Conservation (phyloP, 2,888 invertebrate genomes). For the Watsonalla binaria region DNA sequence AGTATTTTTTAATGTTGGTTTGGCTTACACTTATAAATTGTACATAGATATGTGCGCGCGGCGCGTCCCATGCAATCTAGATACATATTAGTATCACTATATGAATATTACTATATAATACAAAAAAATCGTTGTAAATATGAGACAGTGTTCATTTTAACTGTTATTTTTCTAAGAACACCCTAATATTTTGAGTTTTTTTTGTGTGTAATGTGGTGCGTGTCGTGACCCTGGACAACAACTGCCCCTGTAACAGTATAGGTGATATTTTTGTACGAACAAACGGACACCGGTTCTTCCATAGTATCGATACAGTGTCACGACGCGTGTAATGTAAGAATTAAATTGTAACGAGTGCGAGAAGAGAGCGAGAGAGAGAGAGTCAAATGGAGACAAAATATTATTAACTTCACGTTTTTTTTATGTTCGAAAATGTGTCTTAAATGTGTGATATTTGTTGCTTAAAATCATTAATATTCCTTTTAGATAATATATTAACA, state of each 20-base stretch:
- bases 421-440: too few species aligned
- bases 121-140: conserved; percentile 62
- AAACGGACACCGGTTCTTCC: conserved; percentile 22
- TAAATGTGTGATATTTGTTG: too few species aligned
- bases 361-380: conserved; percentile 38
- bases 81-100: conserved; percentile 52
- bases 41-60: conserved; percentile 40
- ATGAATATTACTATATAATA: conserved; percentile 37
- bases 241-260: conserved; percentile 6
- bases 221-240: conserved; percentile 35
- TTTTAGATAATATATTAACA: too few species aligned
- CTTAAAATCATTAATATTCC: too few species aligned
- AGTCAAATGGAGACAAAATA: conserved; percentile 59
- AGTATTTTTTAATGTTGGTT: conserved; percentile 32
- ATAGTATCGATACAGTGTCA: conserved; percentile 20
- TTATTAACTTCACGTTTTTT: too few species aligned
- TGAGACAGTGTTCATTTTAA: conserved; percentile 69
- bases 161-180: conserved; percentile 70
- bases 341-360: conserved; percentile 34
- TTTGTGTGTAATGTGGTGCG: conserved; percentile 28
- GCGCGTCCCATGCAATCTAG: conserved; percentile 25
- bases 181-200: conserved; percentile 42
- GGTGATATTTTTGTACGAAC: conserved; percentile 39
- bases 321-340: conserved; percentile 23
- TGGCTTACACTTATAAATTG: conserved; percentile 43